Evolutionary conservation across 2,888 invertebrate species (phyloP).

Genomic region (Pteria penguin): DNA sequence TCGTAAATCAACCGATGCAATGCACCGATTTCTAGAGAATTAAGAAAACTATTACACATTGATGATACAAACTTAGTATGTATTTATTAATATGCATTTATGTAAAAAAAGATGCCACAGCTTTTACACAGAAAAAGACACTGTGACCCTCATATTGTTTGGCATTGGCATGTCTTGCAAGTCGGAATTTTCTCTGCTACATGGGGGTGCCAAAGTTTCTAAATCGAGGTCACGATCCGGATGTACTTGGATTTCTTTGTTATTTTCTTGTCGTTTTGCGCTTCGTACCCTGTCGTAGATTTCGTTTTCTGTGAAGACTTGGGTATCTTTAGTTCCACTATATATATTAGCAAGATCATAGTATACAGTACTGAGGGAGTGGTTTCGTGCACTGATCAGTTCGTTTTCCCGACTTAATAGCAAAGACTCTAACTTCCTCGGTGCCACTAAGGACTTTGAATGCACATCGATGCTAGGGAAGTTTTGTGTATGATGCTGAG

Average conservation of each 20-base stretch:
- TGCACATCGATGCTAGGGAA: constrained; percentile 60
- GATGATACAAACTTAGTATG: no score
- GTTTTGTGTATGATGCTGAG: constrained; percentile 44
- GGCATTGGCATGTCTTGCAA: neutral
- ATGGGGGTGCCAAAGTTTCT: constrained; percentile 22
- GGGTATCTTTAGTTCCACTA: constrained; percentile 47
- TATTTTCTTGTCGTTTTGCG: constrained; percentile 39
- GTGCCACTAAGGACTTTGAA: constrained; percentile 60
- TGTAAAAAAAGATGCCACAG: no score
- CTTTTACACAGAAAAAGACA: constrained; percentile 9
- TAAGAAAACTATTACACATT: no score
- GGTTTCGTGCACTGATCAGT: constrained; percentile 22
- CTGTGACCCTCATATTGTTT: constrained; percentile 17
- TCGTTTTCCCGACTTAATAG: constrained; percentile 36
- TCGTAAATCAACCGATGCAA: no score
- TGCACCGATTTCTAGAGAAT: no score
- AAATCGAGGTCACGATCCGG: constrained; percentile 9
- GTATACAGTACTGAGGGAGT: constrained; percentile 23
- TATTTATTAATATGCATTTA: no score
- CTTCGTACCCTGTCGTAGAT: constrained; percentile 52
- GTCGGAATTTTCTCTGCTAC: constrained; percentile 15
- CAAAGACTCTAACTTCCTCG: constrained; percentile 52
- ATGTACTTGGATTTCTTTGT: constrained; percentile 34
- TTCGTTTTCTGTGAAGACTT: constrained; percentile 58
- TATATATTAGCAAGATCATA: constrained; percentile 24